Evolutionary conservation across 2,797 vertebrate species (phyloP).

Genomic region (Syngnathus rostellatus): DNA sequence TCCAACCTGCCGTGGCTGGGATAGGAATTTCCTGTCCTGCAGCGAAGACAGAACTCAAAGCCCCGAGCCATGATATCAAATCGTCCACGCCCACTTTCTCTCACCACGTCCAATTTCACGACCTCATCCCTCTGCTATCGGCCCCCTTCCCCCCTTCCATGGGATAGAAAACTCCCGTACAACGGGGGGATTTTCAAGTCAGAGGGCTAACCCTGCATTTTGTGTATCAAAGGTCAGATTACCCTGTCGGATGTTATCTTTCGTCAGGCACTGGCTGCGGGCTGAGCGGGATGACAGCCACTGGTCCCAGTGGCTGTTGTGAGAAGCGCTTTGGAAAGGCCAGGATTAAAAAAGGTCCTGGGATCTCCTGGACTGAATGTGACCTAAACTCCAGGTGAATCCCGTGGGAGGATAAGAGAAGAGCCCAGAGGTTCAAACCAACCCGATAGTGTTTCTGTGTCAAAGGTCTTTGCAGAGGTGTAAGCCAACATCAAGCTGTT

Average conservation of each 20-base stretch:
- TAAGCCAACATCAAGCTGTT: slow-evolving; percentile 7
- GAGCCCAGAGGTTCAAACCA: slow-evolving; percentile 23
- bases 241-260: slow-evolving; percentile 71
- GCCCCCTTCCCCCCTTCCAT: slow-evolving; percentile 17
- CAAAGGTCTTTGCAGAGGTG: slow-evolving; percentile 16
- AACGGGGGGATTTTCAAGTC: slow-evolving; percentile 46
- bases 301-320: slow-evolving; percentile 48
- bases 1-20: slow-evolving; percentile 41
- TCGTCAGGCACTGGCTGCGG: slow-evolving; percentile 45
- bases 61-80: slow-evolving; percentile 25
- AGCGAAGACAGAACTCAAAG: slow-evolving; percentile 26
- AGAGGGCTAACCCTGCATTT: slow-evolving; percentile 38
- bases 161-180: slow-evolving; percentile 32
- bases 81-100: slow-evolving; percentile 13
- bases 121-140: slow-evolving; percentile 23
- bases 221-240: slow-evolving; percentile 73
- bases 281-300: slow-evolving; percentile 49
- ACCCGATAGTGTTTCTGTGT: slow-evolving; percentile 22
- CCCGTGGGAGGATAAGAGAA: slow-evolving; percentile 38
- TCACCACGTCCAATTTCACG: slow-evolving; percentile 22
- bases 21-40: slow-evolving; percentile 58
- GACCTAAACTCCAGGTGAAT: slow-evolving; percentile 46
- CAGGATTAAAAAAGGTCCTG: slow-evolving; percentile 59
- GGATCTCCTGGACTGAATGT: slow-evolving; percentile 41
- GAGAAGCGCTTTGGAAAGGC: slow-evolving; percentile 57